Conservation (phyloP, 2,797 vertebrate species). For the Odontamblyopus lacepedii region DNA sequence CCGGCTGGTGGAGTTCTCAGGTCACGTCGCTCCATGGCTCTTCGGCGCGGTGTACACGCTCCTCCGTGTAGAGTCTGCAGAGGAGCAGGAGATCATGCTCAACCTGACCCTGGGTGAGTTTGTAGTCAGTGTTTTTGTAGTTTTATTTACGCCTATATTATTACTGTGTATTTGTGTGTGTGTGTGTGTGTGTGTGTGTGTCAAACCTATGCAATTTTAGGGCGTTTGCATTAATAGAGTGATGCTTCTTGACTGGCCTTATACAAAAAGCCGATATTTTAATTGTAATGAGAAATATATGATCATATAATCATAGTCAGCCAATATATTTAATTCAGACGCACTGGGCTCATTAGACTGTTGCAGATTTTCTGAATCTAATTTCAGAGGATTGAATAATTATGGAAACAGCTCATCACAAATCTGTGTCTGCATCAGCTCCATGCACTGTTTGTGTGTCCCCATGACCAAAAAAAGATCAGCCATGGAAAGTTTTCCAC, state of each 20-base stretch:
- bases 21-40: constrained; percentile 87
- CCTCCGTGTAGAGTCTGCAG: constrained; percentile 77
- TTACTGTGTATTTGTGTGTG: too few relatives aligned
- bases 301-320: too few relatives aligned
- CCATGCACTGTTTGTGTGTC: constrained; percentile 2
- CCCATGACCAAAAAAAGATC: constrained; percentile 17
- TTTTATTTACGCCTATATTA: too few relatives aligned
- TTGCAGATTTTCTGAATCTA: too few relatives aligned
- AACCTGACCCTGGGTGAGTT: constrained; percentile 86
- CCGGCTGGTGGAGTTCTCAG: constrained; percentile 88
- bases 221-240: neutral
- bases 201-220: too few relatives aligned
- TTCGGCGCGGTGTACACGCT: constrained; percentile 83
- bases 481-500: constrained; percentile 51
- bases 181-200: too few relatives aligned
- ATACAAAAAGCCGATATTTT: neutral
- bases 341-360: too few relatives aligned
- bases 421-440: neutral
- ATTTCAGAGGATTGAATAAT: neutral
- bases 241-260: neutral
- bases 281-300: neutral
- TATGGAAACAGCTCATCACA: constrained; percentile 14
- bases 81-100: constrained; percentile 85
- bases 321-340: too few relatives aligned
- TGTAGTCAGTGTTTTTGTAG: too few relatives aligned